Evolutionary conservation across 30 jellyfish, hydroid and myxozoan species (phyloP).

Genomic region (Catostylus mosaicus): DNA sequence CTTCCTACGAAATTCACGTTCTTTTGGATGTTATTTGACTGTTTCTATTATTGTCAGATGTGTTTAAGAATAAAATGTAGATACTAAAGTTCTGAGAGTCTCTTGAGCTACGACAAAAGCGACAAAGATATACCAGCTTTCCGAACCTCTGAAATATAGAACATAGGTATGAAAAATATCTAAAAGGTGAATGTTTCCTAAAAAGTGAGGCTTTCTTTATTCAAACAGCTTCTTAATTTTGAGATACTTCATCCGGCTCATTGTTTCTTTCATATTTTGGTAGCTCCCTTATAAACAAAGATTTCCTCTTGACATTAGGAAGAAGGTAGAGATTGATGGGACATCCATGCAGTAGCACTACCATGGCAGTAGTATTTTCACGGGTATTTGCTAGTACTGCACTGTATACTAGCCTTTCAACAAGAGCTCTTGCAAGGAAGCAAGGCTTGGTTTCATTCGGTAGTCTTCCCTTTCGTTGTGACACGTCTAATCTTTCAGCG

Average conservation of each 20-base stretch:
- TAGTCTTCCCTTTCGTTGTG: conserved; percentile 2
- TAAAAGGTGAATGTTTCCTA: no score
- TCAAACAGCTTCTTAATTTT: background rate
- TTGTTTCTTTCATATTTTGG: background rate
- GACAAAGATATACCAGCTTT: no score
- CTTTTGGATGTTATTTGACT: no score
- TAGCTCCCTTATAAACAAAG: conserved; percentile 16
- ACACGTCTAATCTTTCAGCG: background rate
- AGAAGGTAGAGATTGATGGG: conserved; percentile 65
- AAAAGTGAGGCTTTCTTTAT: background rate
- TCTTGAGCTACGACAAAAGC: no score
- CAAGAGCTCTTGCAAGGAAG: conserved; percentile 60
- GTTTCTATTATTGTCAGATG: no score
- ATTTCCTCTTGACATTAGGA: conserved; percentile 46
- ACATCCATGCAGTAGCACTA: conserved; percentile 60
- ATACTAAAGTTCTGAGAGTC: no score
- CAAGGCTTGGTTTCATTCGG: conserved; percentile 55
- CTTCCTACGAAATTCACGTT: no score
- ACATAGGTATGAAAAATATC: no score
- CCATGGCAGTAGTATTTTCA: conserved; percentile 68
- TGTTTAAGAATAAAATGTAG: no score
- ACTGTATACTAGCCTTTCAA: conserved; percentile 49
- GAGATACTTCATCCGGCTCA: background rate
- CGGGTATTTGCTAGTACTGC: conserved; percentile 73
- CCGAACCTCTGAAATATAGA: no score